These are phyloP conservation scores for Lasioglossum malachurum DNA, from an alignment of 2,888 invertebrate genomes.

Conservation along the genomic window DNA sequence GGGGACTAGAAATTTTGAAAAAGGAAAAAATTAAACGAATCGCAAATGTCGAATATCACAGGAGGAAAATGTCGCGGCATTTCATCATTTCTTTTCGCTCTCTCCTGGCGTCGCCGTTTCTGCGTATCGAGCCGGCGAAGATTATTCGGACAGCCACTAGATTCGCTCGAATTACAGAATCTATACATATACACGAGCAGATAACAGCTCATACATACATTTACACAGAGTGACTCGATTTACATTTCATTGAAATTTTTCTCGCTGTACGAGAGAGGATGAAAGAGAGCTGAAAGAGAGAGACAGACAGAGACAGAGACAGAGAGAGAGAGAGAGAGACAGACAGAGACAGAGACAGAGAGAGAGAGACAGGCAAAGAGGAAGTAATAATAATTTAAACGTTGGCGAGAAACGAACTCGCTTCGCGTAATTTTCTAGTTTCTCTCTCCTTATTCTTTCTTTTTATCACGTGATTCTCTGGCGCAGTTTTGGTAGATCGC, in stretches of 20 bases:
- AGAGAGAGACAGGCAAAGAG: conserved; percentile 8
- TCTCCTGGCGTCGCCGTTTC: conserved; percentile 13
- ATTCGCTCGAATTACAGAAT: conserved; percentile 52
- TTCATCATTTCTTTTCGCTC: conserved; percentile 20
- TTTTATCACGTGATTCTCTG: conserved; percentile 33
- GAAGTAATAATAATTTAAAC: conserved; percentile 49
- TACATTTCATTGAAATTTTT: conserved; percentile 51
- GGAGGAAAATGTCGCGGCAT: conserved; percentile 63
- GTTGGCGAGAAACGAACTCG: conserved; percentile 36
- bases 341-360: background rate
- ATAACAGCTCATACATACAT: conserved; percentile 47
- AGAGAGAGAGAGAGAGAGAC: background rate
- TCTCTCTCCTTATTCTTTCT: conserved; percentile 1
- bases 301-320: background rate
- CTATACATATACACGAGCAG: conserved; percentile 49
- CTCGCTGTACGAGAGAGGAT: conserved; percentile 23
- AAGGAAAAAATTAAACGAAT: conserved; percentile 39
- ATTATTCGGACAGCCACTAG: conserved; percentile 53
- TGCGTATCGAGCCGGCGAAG: conserved; percentile 36
- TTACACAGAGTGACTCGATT: conserved; percentile 36
- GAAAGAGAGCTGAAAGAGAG: background rate
- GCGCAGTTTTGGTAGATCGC: conserved; percentile 55
- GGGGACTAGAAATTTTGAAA: conserved; percentile 83
- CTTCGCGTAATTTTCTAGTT: conserved; percentile 17
- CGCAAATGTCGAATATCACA: conserved; percentile 59